These are phyloP conservation scores for Hylomyscus alleni DNA, from an alignment of 2,797 vertebrate genomes.

Conservation along the genomic window DNA sequence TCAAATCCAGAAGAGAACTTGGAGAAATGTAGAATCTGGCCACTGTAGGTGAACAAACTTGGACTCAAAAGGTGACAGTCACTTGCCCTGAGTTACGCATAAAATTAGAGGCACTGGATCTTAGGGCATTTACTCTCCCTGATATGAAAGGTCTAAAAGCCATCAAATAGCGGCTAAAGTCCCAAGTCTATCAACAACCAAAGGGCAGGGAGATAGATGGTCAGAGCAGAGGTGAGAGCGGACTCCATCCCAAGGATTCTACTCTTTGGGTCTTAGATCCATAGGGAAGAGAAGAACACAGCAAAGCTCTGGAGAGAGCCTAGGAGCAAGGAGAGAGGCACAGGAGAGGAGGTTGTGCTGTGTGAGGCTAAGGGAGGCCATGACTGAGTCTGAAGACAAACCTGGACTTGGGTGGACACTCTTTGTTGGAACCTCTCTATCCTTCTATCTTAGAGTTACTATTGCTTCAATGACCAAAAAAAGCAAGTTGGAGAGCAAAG, in stretches of 20 bases:
- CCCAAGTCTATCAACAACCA: background rate
- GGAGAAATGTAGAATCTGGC: background rate
- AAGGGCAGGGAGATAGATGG: background rate
- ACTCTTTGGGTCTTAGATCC: background rate
- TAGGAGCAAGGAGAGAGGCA: background rate
- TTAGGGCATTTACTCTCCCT: background rate
- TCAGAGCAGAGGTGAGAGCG: background rate
- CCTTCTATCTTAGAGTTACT: background rate
- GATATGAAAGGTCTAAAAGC: slow-evolving; percentile 1
- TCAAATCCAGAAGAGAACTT: background rate
- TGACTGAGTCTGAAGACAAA: fast-evolving
- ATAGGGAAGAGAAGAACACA: fast-evolving
- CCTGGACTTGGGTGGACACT: background rate
- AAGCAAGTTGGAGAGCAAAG: background rate
- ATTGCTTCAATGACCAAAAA: background rate
- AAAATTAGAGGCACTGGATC: background rate
- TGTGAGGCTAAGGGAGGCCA: background rate
- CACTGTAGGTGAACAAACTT: slow-evolving; percentile 22
- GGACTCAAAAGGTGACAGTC: background rate
- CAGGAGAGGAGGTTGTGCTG: fast-evolving
- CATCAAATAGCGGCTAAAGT: background rate
- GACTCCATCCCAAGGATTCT: background rate
- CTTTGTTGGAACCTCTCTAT: background rate
- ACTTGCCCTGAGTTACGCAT: background rate
- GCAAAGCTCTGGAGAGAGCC: background rate